phyloP scores from a whole-genome alignment of 2,888 invertebrate species.

The Crossocerus cetratus region DNA sequence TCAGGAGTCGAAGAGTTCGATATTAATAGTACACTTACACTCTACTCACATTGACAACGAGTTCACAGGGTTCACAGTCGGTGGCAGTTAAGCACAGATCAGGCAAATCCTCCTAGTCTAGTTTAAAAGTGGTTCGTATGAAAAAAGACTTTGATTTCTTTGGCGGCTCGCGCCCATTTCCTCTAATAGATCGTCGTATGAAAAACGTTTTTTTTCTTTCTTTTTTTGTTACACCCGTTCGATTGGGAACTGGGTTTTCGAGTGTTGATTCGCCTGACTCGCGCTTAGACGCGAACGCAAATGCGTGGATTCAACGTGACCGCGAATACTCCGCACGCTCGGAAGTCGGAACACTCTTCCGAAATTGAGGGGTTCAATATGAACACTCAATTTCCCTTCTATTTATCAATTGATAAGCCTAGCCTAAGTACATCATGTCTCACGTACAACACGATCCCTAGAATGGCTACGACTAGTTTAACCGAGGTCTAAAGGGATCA shows the following conservation, averaged over 20 bases:
- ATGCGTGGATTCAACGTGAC: conserved; percentile 2
- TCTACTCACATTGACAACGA: conserved; percentile 33
- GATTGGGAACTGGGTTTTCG: not conserved
- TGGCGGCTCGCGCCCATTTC: no score
- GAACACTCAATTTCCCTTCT: conserved; percentile 30
- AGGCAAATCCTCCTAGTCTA: conserved; percentile 17
- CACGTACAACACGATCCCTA: conserved; percentile 7
- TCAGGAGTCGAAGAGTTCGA: conserved; percentile 2
- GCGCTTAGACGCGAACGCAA: conserved; percentile 27
- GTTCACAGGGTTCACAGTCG: conserved; percentile 32
- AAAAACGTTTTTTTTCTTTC: no score
- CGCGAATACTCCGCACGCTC: no score
- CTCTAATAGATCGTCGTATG: no score
- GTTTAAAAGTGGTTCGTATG: not conserved
- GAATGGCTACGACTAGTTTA: not conserved
- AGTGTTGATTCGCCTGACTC: conserved; percentile 37
- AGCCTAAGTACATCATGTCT: conserved; percentile 21
- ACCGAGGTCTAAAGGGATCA: no score
- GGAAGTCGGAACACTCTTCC: conserved; percentile 15
- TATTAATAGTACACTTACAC: conserved; percentile 23
- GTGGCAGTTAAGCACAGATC: conserved; percentile 55
- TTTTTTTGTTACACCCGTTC: no score
- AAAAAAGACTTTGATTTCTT: not conserved
- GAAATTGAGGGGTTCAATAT: conserved; percentile 46
- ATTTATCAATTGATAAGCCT: conserved; percentile 14